Evolutionary conservation across 2,797 vertebrate species (phyloP), one percentile per base, ranked within the genome.

Genomic region (Poeciliopsis gracilis): DNA sequence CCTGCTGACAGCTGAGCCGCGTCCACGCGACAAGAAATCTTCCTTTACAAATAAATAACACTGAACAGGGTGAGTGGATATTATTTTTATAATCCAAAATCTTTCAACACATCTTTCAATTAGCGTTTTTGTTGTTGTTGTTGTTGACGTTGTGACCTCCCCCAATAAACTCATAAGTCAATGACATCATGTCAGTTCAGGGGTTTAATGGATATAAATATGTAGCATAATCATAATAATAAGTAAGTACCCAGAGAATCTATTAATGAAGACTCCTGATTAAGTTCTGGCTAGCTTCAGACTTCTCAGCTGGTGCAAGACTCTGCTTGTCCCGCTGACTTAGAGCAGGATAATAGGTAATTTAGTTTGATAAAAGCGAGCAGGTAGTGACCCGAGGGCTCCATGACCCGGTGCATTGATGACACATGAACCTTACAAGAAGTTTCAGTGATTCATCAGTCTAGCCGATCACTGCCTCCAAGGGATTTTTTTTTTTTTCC

Each of bases 21-120:
- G 28, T 36, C 18, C 30, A 25, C 25, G 12, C 30, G 16, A 25
- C 12, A 70, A 45, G 67, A 70, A 16, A 45, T 18, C 73, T 3
- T 8, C 15, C 59, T 47, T 1, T 33, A 4, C 18, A 82, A 16
- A 53, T 3, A 53, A 53, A 23, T 51, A 9, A 67, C 79, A 20
- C 55, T 38, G 2, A 81, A 28, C 72, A 16, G 72, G 87, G 92
- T 93, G 84, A 92, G 92, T 51, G 47, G 12, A 4, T 1, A 33
- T 6, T 12, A 1, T 3, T 18, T 10, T 10, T 36, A 5, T 10
- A 66, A 66, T 38, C 33, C 36, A 66, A 23, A 66, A 23, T 38
- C 61, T 66, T 66, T 23, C 8, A 4, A 23, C 7, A 38, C 10
- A n/a, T 33, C 30, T 38, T 53, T 70, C n/a, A n/a, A 3, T 16